These are phyloP conservation scores for Agrochola macilenta DNA, from an alignment of 2,888 invertebrate genomes.

Conservation along the genomic window DNA sequence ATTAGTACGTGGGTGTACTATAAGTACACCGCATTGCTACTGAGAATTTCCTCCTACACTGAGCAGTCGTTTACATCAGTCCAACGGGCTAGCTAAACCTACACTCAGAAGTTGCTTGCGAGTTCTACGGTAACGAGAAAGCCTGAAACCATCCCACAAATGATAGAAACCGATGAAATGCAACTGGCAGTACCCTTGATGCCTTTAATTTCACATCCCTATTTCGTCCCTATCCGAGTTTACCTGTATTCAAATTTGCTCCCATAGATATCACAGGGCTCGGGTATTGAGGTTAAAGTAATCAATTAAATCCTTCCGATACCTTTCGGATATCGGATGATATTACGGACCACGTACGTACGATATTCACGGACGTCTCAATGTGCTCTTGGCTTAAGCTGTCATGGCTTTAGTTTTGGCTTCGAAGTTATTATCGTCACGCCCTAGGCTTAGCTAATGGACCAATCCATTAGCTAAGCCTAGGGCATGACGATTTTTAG, in stretches of 20 bases:
- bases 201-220: slow-evolving; percentile 24
- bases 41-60: background rate
- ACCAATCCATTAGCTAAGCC: background rate
- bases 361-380: background rate
- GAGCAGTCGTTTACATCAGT: background rate
- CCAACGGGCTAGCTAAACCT: no score
- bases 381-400: background rate
- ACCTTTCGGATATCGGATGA: slow-evolving; percentile 1
- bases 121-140: no score
- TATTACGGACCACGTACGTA: background rate
- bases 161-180: slow-evolving; percentile 13
- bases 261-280: slow-evolving; percentile 1
- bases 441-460: background rate
- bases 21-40: no score
- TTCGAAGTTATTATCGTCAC: background rate
- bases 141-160: background rate
- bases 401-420: slow-evolving; percentile 9
- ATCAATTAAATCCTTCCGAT: slow-evolving; percentile 43
- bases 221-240: slow-evolving; percentile 10
- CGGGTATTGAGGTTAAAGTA: slow-evolving; percentile 29
- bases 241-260: slow-evolving; percentile 17
- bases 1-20: no score
- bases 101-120: no score
- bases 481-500: no score
- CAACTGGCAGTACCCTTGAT: background rate